Evolutionary conservation across 2,797 vertebrate species (phyloP).

Genomic region (Moxostoma hubbsi): DNA sequence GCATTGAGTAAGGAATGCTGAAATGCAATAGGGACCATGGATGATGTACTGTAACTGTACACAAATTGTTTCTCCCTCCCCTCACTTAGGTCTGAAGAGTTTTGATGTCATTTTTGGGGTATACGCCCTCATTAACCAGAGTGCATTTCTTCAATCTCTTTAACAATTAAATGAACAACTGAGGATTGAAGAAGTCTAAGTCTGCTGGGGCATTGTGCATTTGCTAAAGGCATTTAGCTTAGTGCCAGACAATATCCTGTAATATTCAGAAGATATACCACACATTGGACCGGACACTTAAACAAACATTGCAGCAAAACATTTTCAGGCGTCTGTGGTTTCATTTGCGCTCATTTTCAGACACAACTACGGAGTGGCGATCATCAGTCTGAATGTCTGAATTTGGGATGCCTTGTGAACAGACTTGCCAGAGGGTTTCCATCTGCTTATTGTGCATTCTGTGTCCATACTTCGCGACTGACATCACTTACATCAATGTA

Average conservation of each 20-base stretch:
- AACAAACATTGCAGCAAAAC: slow-evolving; percentile 42
- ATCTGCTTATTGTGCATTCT: slow-evolving; percentile 27
- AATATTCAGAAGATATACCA: slow-evolving; percentile 40
- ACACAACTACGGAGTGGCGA: neutral
- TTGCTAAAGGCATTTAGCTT: slow-evolving; percentile 21
- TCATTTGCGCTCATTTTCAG: slow-evolving; percentile 7
- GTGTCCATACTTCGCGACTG: slow-evolving; percentile 42
- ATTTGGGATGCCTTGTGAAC: slow-evolving; percentile 19
- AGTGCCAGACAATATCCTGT: slow-evolving; percentile 31
- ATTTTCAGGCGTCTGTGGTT: slow-evolving; percentile 9
- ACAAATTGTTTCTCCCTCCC: neutral
- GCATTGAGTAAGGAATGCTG: slow-evolving; percentile 4
- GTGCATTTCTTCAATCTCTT: slow-evolving; percentile 44
- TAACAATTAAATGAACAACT: slow-evolving; percentile 44
- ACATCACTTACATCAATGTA: slow-evolving; percentile 39
- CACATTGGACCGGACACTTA: slow-evolving; percentile 9
- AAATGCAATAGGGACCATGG: neutral
- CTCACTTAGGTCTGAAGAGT: slow-evolving; percentile 14
- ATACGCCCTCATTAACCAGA: slow-evolving; percentile 42
- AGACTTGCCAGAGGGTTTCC: slow-evolving; percentile 46
- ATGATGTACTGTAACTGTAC: too few relatives aligned
- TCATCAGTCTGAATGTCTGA: slow-evolving; percentile 8
- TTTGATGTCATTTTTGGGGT: slow-evolving; percentile 24
- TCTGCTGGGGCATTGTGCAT: slow-evolving; percentile 17
- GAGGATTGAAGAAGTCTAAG: slow-evolving; percentile 21